These are phyloP conservation scores for Bathynomus jamesi DNA, from an alignment of 1,140 invertebrate species.

Conservation along the genomic window DNA sequence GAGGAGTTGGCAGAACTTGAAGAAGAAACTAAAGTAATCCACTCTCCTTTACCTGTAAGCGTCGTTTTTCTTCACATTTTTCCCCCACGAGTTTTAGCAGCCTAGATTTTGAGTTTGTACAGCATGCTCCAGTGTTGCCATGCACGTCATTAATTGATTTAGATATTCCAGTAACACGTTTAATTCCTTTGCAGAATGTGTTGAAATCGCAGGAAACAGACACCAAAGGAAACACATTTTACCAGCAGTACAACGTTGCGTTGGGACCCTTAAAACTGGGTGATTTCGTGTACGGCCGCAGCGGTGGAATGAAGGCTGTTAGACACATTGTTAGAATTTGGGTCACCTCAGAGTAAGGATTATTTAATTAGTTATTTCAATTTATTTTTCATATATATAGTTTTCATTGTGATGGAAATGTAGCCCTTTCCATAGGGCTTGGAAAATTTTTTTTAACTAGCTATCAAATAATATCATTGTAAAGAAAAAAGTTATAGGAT, in stretches of 20 bases:
- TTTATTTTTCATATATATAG: no score
- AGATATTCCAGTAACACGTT: no score
- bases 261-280: slow-evolving; percentile 72
- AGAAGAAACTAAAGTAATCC: slow-evolving; percentile 44
- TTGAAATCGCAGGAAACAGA: slow-evolving; percentile 53
- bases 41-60: slow-evolving; percentile 50
- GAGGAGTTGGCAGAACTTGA: slow-evolving; percentile 80
- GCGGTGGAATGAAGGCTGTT: slow-evolving; percentile 72
- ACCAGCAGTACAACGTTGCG: slow-evolving; percentile 82
- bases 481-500: no score
- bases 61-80: slow-evolving; percentile 16
- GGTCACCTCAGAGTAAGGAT: slow-evolving; percentile 74
- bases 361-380: no score
- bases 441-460: no score
- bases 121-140: no score
- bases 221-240: slow-evolving; percentile 67
- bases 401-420: no score
- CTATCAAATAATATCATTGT: no score
- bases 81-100: slow-evolving; percentile 1
- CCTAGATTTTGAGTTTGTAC: not conserved
- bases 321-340: slow-evolving; percentile 92
- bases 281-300: slow-evolving; percentile 71
- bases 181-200: slow-evolving; percentile 54
- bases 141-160: no score
- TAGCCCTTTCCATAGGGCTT: no score